Percentiles rank a stretch among this genome's conserved stretches.
Evolutionary conservation across 2,113 vertebrate genomes (phyloP).

Genomic region (Oncorhynchus kisutch): DNA sequence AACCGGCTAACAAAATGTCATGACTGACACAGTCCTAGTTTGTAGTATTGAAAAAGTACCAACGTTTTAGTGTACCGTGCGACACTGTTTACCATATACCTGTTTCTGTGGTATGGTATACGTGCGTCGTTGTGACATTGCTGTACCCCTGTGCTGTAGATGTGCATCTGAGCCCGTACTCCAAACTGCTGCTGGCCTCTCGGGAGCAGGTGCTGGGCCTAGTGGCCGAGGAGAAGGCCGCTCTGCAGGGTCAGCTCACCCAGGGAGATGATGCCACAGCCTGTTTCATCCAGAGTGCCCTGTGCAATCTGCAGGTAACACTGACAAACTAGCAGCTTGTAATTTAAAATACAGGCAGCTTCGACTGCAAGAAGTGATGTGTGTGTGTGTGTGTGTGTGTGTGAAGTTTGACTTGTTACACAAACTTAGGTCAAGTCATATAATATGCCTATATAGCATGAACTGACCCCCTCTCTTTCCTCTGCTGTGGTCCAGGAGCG

Average conservation of each 20-base stretch:
- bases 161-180: slow-evolving; percentile 78
- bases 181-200: slow-evolving; percentile 92
- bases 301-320: slow-evolving; percentile 89
- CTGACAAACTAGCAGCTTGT: no score
- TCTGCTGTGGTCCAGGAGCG: slow-evolving; percentile 73
- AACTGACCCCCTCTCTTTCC: neutral
- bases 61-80: no score
- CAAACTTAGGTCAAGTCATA: no score
- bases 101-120: neutral
- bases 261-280: slow-evolving; percentile 83
- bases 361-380: no score
- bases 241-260: slow-evolving; percentile 81
- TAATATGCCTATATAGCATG: no score
- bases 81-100: no score
- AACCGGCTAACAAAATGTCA: no score
- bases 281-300: slow-evolving; percentile 93
- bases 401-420: no score
- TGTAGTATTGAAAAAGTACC: no score
- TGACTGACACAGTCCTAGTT: no score
- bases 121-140: neutral
- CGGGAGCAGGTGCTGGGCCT: slow-evolving; percentile 83
- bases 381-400: no score
- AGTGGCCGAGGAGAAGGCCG: slow-evolving; percentile 81
- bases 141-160: slow-evolving; percentile 50
- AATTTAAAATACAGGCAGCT: no score